Base-by-base conservation (phyloP, 1,140 invertebrate genomes). In the Camponotus pennsylvanicus region DNA sequence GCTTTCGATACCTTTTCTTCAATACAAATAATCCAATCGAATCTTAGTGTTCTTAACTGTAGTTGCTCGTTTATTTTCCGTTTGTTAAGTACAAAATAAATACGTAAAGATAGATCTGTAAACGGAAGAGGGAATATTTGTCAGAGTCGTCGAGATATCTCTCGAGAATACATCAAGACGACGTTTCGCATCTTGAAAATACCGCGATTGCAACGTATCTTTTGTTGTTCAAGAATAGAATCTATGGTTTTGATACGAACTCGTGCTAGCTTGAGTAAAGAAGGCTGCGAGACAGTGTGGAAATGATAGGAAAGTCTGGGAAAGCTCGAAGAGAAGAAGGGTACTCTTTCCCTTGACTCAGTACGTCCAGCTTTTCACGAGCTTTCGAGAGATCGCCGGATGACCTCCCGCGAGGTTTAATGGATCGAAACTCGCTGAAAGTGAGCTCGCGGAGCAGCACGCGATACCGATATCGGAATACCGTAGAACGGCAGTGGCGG, bases 361-460 rank as follows among this genome's bases (percentile, higher is more conserved):
- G 67, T 85, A 67, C 63, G 76, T 59, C 63, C 61, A 64, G 76
- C 84, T 85, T 85, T 85, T 79, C 75, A 80, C 77, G 76, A 79
- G 77, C 84, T 85, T 86, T 83, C 85, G 69, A 75, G 79, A 86
- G 80, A 86, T 59, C 80, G 79, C 79, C 69, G 66, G 70, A 86
- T 63, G 85, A 71, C 67, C 76, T 64, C 79, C 80, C 69, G 77
- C 66, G 82, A 86, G 80, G 63, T 76, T 87, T 85, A 87, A 87
- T 87, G 86, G 80, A 85, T 85, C 86, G 86, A 85, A 69, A 87
- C 80, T 87, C 71, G 42, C 82, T 75, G 80, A 87, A 87, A 85
- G 86, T 76, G 49, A 73, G 59, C 71, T 85, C 80, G 85, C 78
- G 78, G 67, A 73, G 67, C 69, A 71, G 67, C 85, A 87, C 80